These are phyloP conservation scores for Aphidius colemani DNA, from an alignment of 2,888 invertebrate species.

Conservation along the genomic window DNA sequence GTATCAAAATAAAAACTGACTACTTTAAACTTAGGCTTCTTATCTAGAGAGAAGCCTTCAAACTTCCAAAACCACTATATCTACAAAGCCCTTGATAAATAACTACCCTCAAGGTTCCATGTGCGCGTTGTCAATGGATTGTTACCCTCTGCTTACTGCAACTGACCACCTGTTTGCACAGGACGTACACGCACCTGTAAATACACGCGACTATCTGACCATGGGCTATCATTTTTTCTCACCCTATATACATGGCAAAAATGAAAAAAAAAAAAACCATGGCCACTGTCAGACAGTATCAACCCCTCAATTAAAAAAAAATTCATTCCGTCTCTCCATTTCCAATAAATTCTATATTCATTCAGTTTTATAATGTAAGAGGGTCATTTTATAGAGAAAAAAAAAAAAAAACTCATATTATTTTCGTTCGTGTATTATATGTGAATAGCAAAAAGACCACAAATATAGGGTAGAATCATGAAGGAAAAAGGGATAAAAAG, in stretches of 20 bases:
- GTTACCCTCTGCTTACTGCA: slow-evolving; percentile 25
- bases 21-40: slow-evolving; percentile 24
- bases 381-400: neutral
- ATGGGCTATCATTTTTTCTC: neutral
- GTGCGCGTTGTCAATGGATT: slow-evolving; percentile 31
- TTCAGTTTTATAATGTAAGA: slow-evolving; percentile 10
- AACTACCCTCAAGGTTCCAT: slow-evolving; percentile 54
- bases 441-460: neutral
- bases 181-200: slow-evolving; percentile 54
- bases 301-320: slow-evolving; percentile 4
- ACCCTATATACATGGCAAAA: neutral
- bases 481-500: slow-evolving; percentile 12
- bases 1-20: slow-evolving; percentile 7
- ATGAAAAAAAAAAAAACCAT: neutral
- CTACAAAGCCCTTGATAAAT: slow-evolving; percentile 60
- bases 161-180: slow-evolving; percentile 57
- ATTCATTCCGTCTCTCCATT: slow-evolving; percentile 9
- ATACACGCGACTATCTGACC: slow-evolving; percentile 44
- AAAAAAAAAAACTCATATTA: neutral
- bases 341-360: slow-evolving; percentile 11
- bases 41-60: slow-evolving; percentile 35
- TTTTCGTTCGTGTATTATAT: neutral
- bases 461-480: neutral
- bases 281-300: neutral
- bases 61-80: slow-evolving; percentile 35